A percentile compares a stretch with the other conserved stretches of the same genome.
phyloP scores from a whole-genome alignment of 2,888 invertebrate genomes.

The Camponotus fellah region DNA sequence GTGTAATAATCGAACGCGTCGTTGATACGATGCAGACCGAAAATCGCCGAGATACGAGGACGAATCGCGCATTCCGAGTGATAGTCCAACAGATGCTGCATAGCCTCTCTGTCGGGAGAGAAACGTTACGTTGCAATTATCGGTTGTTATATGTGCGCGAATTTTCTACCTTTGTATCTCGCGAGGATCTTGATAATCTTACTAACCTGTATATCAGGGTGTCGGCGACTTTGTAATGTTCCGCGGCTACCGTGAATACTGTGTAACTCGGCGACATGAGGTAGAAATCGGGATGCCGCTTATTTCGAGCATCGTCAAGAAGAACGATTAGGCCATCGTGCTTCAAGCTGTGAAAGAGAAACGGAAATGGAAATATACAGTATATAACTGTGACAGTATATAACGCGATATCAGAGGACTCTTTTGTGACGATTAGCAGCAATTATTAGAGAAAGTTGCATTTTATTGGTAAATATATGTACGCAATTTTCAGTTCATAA shows the following conservation, averaged over 20 bases:
- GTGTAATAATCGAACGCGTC: constrained; percentile 52
- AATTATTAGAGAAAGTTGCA: not conserved
- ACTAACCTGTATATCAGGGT: constrained; percentile 53
- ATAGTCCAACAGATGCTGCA: constrained; percentile 50
- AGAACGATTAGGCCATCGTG: constrained; percentile 43
- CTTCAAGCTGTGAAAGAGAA: constrained; percentile 45
- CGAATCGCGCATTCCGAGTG: constrained; percentile 18
- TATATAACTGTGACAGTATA: not conserved
- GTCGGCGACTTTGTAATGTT: constrained; percentile 55
- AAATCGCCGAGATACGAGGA: constrained; percentile 54
- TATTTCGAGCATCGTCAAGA: constrained; percentile 42
- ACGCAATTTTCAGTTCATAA: not conserved
- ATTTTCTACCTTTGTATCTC: not conserved
- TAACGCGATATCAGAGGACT: not conserved
- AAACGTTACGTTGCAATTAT: not conserved
- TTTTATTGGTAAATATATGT: not conserved
- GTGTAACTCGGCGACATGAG: constrained; percentile 22
- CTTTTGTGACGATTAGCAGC: not conserved
- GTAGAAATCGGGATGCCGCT: not conserved
- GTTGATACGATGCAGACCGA: constrained; percentile 41
- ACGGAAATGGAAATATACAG: not conserved
- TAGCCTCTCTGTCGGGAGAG: constrained; percentile 28
- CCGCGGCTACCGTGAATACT: constrained; percentile 32
- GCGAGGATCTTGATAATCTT: not conserved
- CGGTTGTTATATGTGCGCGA: not conserved